Evolutionary conservation across 2,797 vertebrate species (phyloP), one percentile per base, ranked within the genome.

Genomic region (Acipenser oxyrinchus): DNA sequence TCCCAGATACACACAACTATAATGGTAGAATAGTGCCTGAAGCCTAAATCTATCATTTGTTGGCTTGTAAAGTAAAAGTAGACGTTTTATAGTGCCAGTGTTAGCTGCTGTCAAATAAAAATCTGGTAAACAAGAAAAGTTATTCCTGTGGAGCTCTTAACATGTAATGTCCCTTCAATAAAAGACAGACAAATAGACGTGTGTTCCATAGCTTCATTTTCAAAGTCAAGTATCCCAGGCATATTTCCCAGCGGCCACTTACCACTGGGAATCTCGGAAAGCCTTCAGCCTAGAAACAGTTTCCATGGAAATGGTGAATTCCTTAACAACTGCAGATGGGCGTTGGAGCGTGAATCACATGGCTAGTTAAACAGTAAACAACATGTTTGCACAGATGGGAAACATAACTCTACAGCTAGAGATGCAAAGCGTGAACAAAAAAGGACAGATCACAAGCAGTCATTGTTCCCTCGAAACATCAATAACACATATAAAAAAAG

Each of bases 331-430:
- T 78, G 76, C 75, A 55, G 84, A 86, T 84, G 82, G 84, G 83
- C 64, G 84, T 84, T 80, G 81, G 83, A 79, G 80, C 72, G 70
- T 63, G 76, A 81, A 82, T 88, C 87, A 89, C 84, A 78, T 87
- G 88, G 81, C 77, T 80, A 76, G 61, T 66, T 67, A 80, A 81
- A 80, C 79, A 75, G 83, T 90, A 89, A 90, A 91, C 85, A 90
- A 81, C 79, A 73, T 48, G 77, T 71, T 65, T 75, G 72, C 71
- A 67, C 68, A 74, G 65, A 68, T 64, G 62, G 68, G 49, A 64
- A 59, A 15, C 8, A 65, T 65, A 57, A 57, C 51, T 48, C 64
- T 65, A 55, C 23, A 12, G 23, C 51, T 23, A 55, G 37, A 5
- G 37, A 37, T 4, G 4, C 37, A 37, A 37, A 37, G 64, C 48